Evolutionary conservation across 37 sponge, comb jelly and placozoan genomes (phyloP).

Genomic region (Dysidea cf. avara): DNA sequence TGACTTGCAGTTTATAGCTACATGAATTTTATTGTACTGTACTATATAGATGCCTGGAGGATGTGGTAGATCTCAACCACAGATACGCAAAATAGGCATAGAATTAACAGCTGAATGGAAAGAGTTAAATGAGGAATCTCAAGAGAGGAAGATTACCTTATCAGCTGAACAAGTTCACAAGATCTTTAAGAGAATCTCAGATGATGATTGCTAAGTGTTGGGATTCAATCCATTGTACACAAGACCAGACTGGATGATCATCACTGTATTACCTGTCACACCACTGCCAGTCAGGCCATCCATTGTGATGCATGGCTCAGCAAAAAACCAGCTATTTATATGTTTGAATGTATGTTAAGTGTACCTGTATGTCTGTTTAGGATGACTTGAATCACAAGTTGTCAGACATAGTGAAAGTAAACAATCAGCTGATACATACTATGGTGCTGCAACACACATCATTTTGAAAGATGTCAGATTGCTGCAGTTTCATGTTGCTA

Average conservation of each 20-base stretch:
- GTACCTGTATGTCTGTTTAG: conserved; percentile 25
- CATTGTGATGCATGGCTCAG: conserved; percentile 94
- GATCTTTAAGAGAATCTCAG: conserved; percentile 92
- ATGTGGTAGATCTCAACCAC: conserved; percentile 93
- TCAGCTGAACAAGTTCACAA: conserved; percentile 92
- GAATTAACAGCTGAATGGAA: conserved; percentile 97
- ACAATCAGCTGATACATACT: conserved; percentile 89
- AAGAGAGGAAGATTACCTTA: conserved; percentile 91
- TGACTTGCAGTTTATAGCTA: background rate
- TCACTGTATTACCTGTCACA: conserved; percentile 92
- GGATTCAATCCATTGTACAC: conserved; percentile 89
- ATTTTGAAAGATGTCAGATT: conserved; percentile 94
- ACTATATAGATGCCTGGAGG: conserved; percentile 83
- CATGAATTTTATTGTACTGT: background rate
- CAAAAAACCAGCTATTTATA: conserved; percentile 71
- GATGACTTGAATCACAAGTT: conserved; percentile 99
- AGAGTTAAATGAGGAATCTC: conserved; percentile 88
- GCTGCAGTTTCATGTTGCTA: conserved; percentile 98
- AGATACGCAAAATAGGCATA: conserved; percentile 71
- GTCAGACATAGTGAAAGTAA: conserved; percentile 96
- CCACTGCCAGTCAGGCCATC: conserved; percentile 96
- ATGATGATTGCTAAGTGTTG: conserved; percentile 85
- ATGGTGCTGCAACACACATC: conserved; percentile 97
- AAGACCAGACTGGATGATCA: conserved; percentile 98
- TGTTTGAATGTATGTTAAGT: background rate